A percentile compares a stretch with the other conserved stretches of the same genome.
phyloP scores from a whole-genome alignment of 2,113 vertebrate species.

The Eurystomus gularis region DNA sequence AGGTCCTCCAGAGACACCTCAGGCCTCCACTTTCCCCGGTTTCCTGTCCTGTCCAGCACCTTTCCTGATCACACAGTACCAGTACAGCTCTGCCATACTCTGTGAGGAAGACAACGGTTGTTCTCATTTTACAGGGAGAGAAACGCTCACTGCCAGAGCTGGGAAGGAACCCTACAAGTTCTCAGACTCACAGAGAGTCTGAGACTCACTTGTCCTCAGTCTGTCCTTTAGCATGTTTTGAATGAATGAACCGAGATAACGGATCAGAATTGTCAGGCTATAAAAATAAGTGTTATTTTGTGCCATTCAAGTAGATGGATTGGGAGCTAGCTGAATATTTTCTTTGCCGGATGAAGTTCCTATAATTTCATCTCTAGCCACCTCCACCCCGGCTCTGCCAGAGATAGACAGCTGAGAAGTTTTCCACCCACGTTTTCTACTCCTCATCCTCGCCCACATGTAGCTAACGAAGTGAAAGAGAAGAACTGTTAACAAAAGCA shows the following conservation, averaged over 20 bases:
- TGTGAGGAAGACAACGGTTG: not conserved
- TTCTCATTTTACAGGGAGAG: not conserved
- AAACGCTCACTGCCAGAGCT: not conserved
- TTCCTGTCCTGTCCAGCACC: not conserved
- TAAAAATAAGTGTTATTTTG: not conserved
- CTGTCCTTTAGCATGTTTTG: conserved; percentile 17
- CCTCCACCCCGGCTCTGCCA: conserved; percentile 26
- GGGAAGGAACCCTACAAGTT: not conserved
- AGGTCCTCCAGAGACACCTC: not conserved
- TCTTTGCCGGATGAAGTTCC: not conserved
- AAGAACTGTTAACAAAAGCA: not conserved
- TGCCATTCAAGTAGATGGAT: conserved; percentile 43
- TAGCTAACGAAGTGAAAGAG: conserved; percentile 42
- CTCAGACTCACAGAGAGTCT: not conserved
- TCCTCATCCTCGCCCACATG: conserved; percentile 26
- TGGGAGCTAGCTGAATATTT: not conserved
- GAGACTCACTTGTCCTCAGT: not conserved
- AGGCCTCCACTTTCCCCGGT: too few species aligned
- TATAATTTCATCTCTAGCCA: not conserved
- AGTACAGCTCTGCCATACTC: not conserved
- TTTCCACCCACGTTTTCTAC: conserved; percentile 39
- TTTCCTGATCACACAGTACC: not conserved
- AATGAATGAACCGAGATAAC: not conserved
- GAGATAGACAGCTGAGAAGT: conserved; percentile 35
- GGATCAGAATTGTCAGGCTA: not conserved